A percentile compares a stretch with the other conserved stretches of the same genome.
Conservation (phyloP, 2,113 vertebrate genomes). For the Dendrocopos noguchii region DNA sequence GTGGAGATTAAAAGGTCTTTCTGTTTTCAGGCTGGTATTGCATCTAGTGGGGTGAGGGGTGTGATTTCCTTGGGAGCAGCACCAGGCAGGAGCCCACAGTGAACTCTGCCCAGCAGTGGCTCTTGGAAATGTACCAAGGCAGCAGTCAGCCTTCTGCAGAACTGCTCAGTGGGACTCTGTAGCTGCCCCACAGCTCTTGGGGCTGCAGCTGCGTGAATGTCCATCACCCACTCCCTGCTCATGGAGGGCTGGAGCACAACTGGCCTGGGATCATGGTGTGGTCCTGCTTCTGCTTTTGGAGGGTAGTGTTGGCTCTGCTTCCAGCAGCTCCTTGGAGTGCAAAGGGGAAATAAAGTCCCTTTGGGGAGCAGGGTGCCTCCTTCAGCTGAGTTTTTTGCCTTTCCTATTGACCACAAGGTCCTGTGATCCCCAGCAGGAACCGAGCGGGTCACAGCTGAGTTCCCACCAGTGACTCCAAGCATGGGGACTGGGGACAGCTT, state of each 20-base stretch:
- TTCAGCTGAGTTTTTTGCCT: neutral
- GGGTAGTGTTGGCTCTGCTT: neutral
- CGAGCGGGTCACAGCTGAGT: neutral
- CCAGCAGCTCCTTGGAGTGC: neutral
- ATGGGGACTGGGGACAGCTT: neutral
- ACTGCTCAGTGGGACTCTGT: neutral
- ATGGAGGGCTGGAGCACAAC: neutral
- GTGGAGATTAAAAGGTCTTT: neutral
- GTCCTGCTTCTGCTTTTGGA: neutral
- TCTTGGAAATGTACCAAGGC: fast-evolving
- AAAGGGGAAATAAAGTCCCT: neutral
- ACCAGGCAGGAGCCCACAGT: neutral
- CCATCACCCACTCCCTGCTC: neutral
- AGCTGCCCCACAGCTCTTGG: neutral
- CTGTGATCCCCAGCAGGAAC: slow-evolving; percentile 8
- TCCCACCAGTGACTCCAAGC: slow-evolving; percentile 37
- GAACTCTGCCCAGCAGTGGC: neutral
- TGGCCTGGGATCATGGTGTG: neutral
- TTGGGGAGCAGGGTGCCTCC: neutral
- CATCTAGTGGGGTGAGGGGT: neutral
- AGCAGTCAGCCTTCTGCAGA: neutral
- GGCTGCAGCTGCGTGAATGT: neutral
- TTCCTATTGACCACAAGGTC: neutral
- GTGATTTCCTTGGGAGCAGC: neutral
- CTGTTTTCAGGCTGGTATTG: neutral